Evolutionary conservation across 2,797 vertebrate genomes (phyloP).

Genomic region (Triplophysa yarkandensis): DNA sequence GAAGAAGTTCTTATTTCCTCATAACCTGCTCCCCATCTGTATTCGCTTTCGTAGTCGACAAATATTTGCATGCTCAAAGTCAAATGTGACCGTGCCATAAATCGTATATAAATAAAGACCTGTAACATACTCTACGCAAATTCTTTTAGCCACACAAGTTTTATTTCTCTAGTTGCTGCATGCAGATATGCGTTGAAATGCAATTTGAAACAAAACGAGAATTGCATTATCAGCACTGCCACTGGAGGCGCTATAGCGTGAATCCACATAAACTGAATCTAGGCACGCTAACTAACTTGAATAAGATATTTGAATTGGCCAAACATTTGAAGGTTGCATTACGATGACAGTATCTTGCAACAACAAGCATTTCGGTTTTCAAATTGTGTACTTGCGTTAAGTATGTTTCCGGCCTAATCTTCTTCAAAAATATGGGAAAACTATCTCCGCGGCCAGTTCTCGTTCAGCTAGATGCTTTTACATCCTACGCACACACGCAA

Average conservation of each 20-base stretch:
- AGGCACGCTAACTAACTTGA: neutral
- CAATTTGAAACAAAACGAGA: neutral
- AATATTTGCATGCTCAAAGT: no score
- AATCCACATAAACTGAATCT: neutral
- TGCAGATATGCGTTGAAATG: constrained; percentile 7
- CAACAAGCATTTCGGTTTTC: neutral
- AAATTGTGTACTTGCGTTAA: neutral
- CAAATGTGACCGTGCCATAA: no score
- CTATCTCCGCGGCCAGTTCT: constrained; percentile 18
- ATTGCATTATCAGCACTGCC: neutral
- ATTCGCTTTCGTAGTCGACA: no score
- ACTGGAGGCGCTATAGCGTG: neutral
- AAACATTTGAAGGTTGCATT: neutral
- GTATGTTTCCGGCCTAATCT: constrained; percentile 3
- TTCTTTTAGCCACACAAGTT: neutral
- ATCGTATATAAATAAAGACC: constrained; percentile 9
- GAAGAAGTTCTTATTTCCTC: no score
- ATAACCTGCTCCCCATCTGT: no score
- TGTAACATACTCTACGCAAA: constrained; percentile 23
- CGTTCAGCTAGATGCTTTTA: constrained; percentile 32
- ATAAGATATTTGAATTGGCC: neutral
- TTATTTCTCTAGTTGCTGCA: neutral
- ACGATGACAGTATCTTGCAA: neutral
- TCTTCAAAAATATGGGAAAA: neutral
- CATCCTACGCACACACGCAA: neutral